Percentiles rank a stretch among this genome's conserved stretches.
phyloP scores from a whole-genome alignment of 2,888 invertebrate species.

The Cyclophora albipunctata region DNA sequence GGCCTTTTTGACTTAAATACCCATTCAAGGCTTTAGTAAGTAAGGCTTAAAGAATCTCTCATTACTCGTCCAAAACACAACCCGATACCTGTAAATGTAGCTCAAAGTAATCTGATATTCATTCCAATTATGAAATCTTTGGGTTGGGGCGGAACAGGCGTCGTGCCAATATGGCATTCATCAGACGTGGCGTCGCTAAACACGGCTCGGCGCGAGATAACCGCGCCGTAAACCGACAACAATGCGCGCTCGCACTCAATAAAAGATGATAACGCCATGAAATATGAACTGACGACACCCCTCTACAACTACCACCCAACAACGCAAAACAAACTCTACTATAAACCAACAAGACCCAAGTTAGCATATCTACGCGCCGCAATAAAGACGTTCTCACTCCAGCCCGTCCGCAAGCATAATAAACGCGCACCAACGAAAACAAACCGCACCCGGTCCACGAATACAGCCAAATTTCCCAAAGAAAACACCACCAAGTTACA shows the following conservation, averaged over 20 bases:
- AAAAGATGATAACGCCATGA: slow-evolving; percentile 75
- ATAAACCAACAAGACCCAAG: slow-evolving; percentile 19
- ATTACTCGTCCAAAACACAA: neutral
- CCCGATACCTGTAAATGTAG: slow-evolving; percentile 9
- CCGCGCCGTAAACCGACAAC: slow-evolving; percentile 71
- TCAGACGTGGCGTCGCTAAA: slow-evolving; percentile 63
- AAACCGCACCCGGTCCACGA: slow-evolving; percentile 56
- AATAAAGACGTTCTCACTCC: slow-evolving; percentile 40
- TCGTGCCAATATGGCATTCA: slow-evolving; percentile 61
- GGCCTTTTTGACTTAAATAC: too few species aligned
- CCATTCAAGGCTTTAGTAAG: too few species aligned
- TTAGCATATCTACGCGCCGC: slow-evolving; percentile 4
- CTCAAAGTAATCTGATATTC: slow-evolving; percentile 15
- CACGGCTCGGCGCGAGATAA: slow-evolving; percentile 65
- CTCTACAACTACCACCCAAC: slow-evolving; percentile 29
- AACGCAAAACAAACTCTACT: slow-evolving; percentile 25
- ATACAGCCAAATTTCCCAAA: slow-evolving; percentile 69
- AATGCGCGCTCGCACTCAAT: slow-evolving; percentile 73
- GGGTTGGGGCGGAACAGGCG: slow-evolving; percentile 3
- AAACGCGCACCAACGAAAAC: slow-evolving; percentile 63
- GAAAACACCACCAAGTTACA: slow-evolving; percentile 62
- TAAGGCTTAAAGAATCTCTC: too few species aligned
- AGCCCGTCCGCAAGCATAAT: slow-evolving; percentile 46
- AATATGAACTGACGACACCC: slow-evolving; percentile 72
- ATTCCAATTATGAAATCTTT: slow-evolving; percentile 13